Evolutionary conservation across 2,113 vertebrate species (phyloP), one percentile per base, ranked within the genome.

Genomic region (Prionailurus viverrinus): DNA sequence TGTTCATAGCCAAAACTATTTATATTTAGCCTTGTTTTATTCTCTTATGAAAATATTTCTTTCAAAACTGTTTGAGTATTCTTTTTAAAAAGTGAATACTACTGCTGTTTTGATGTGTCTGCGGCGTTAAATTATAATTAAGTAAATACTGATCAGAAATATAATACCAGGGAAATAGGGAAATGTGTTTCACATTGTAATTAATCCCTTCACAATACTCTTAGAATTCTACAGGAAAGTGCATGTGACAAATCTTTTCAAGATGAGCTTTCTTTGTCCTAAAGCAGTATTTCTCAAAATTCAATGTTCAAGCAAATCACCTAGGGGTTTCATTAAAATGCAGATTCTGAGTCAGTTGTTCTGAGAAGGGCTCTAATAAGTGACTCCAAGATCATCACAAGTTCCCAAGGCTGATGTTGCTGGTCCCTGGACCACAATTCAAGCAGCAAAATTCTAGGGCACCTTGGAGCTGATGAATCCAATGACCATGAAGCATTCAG

Each of bases 81-180:
- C 55, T 84, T 79, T 87, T 14, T 33, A 45, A 41, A 88, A 85
- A 81, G 7, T 78, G 1, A n/a, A 68, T 15, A 18, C 66, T 79
- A 65, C 18, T 73, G 41, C 71, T 95, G 80, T 91, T 95, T 95
- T 90, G 36, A 80, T 96, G 21, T 84, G 16, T 73, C 65, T 39
- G 2, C 31, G 39, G n/a, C 69, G n/a, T n/a, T 95, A 92, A 91
- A 79, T 83, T 78, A 89, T 82, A 85, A 95, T 96, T 94, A 97
- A 81, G 76, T 80, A 97, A 97, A 95, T 81, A 90, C 13, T 91
- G 51, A 97, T 81, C 86, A 87, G 74, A 97, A 97, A 53, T 81
- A 51, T 41, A 90, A 89, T 78, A 86, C 21, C 83, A 66, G 45
- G 36, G 39, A 97, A 81, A 95, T 63, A 66, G 51, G 41, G 39